Evolutionary conservation across 2,113 vertebrate species (phyloP), one percentile per base, ranked within the genome.

Genomic region (Plectropomus leopardus): DNA sequence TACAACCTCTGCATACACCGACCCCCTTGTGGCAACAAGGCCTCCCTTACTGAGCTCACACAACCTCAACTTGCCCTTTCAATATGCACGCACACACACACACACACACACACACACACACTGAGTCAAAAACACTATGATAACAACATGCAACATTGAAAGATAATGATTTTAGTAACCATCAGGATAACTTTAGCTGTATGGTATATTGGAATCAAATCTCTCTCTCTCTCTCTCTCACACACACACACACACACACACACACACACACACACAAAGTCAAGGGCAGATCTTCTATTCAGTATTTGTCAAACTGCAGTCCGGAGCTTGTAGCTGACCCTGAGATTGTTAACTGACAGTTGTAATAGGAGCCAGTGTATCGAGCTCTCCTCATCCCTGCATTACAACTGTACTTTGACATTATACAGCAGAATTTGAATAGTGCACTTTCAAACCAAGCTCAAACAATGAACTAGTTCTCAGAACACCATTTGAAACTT

Each of bases 61-160:
- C 83, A 76, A 84, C 83, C 78, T 87, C 60, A 21, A 45, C 64
- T 76, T 86, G 76, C 83, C 83, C 76, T 84, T 82, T 86, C 28
- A 47, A n/a, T 36, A 68, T 53, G 57, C 60, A 64, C 67, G 65
- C 72, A 65, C 74, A 54, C 76, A 70, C 57, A 54, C 53, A 47
- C 45, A 36, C 65, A 71, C 42, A 45, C 76, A 53, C 36, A 54
- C 57, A 59, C 64, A 45, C 75, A 53, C 50, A 76, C 60, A 69
- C 53, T n/a, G n/a, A 78, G 34, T 17, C 1, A 40, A 16, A 45
- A 45, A 45, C 44, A 45, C 44, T 5, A 45, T 45, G 7, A 28
- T 19, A 44, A 48, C 44, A n/a, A 21, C 45, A 65, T 24, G 32
- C 44, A n/a, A 21, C 45, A 65, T 24, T 42, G 34, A 50, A 68